Evolutionary conservation across 2,888 invertebrate species (phyloP).

Genomic region (Lordiphosa fenestrarum): DNA sequence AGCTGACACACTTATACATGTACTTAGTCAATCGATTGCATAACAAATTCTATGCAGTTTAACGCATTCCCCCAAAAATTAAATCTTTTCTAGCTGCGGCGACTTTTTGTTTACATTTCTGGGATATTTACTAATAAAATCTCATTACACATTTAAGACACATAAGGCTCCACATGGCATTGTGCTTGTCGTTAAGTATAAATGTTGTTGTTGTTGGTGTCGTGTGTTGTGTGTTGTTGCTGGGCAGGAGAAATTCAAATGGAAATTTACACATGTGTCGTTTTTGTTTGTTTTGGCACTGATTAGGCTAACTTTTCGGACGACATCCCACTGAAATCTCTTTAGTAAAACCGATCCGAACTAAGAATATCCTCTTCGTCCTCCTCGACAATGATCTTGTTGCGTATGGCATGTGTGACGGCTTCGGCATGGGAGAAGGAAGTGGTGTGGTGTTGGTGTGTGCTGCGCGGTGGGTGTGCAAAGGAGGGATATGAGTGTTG

Average conservation of each 20-base stretch:
- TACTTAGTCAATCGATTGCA: constrained; percentile 71
- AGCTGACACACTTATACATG: constrained; percentile 78
- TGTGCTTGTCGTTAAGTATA: constrained; percentile 42
- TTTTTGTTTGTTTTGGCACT: constrained; percentile 24
- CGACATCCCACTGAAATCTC: constrained; percentile 70
- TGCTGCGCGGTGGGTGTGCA: constrained; percentile 38
- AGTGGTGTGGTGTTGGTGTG: constrained; percentile 20
- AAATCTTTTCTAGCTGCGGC: constrained; percentile 13
- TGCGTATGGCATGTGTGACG: constrained; percentile 74
- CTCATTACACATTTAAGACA: constrained; percentile 78
- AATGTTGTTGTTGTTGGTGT: constrained; percentile 2
- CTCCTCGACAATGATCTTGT: constrained; percentile 76
- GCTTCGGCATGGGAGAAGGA: constrained; percentile 59
- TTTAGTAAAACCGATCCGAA: constrained; percentile 79
- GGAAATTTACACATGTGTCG: constrained; percentile 57
- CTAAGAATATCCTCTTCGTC: constrained; percentile 78
- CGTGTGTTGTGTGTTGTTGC: constrained; percentile 13
- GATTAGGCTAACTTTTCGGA: constrained; percentile 8
- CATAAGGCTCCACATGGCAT: constrained; percentile 79
- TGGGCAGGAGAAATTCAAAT: constrained; percentile 32
- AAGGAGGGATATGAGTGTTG: constrained; percentile 43
- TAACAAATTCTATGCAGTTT: constrained; percentile 40
- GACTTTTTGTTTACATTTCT: constrained; percentile 10
- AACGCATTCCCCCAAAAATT: constrained; percentile 22
- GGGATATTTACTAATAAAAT: constrained; percentile 51